Evolutionary conservation across 2,113 vertebrate genomes (phyloP).

Genomic region (Passerina amoena): DNA sequence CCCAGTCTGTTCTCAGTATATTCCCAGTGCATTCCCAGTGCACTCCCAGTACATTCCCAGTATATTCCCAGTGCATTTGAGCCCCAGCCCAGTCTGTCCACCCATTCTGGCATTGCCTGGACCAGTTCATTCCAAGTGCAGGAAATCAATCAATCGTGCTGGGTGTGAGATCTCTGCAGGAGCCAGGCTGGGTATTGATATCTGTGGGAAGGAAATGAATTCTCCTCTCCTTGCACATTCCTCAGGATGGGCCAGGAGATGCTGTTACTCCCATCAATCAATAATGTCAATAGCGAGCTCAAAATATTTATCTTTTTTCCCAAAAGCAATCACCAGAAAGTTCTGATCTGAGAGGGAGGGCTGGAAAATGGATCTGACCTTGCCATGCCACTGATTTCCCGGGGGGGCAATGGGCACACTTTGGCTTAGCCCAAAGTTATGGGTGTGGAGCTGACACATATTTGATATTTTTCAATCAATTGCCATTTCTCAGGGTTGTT

Average conservation of each 20-base stretch:
- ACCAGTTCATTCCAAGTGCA: background rate
- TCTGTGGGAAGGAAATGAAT: background rate
- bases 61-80: fast-evolving
- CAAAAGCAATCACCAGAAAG: background rate
- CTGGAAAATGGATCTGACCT: background rate
- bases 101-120: background rate
- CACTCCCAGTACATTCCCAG: fast-evolving
- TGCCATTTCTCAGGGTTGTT: background rate
- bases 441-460: background rate
- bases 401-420: background rate
- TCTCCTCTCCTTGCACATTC: background rate
- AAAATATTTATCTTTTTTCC: background rate
- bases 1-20: fast-evolving
- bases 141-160: slow-evolving; percentile 7
- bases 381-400: background rate
- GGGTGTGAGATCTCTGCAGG: background rate
- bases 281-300: background rate
- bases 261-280: background rate
- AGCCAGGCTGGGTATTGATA: background rate
- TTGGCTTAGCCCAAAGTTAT: background rate
- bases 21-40: background rate
- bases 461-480: background rate
- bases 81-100: fast-evolving
- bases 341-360: background rate
- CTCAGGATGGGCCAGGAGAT: background rate